Evolutionary conservation across 2,113 vertebrate species (phyloP), one percentile per base, ranked within the genome.

Genomic region (Sinocyclocheilus anshuiensis): DNA sequence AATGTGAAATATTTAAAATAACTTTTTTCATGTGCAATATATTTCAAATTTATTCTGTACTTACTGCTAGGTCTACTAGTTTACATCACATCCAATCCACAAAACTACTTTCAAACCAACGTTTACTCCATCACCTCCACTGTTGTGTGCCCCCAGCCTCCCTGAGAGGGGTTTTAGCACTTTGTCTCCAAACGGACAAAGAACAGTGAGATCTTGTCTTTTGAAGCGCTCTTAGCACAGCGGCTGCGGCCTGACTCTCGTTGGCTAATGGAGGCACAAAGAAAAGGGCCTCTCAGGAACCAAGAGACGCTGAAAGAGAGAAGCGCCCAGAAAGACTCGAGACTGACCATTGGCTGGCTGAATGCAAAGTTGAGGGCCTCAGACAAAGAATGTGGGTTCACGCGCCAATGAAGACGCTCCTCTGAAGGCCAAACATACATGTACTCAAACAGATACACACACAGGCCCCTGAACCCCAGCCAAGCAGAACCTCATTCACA

Each of bases 321-420:
- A 82, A 69, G 81, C 81, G 10, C 42, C 80, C 81, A 82, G 65
- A 82, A 82, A 53, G 63, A 86, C 42, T 81, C 15, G 1, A 87
- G 85, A 87, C 76, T 90, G 86, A 89, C 85, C 87, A 86, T 87
- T 89, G 90, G 83, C 33, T 29, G 90, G 91, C 79, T 82, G 65
- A 82, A 71, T 53, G 81, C 24, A 22, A 82, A 82, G 88, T 83
- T 83, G 90, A 88, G 89, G 82, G 90, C 86, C 88, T 92, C 85
- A 88, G 24, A 86, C 91, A 87, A 55, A 90, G 72, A 24, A 45
- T 42, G 83, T 84, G 85, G 89, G 81, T 83, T 88, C 72, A 77
- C 86, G 79, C 36, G 75, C 72, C 63, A 86, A 88, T 91, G 61
- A 45, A n/a, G 85, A 77, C 11, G 57, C 87, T 85, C 63, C n/a